A percentile compares a stretch with the other conserved stretches of the same genome.
These are phyloP conservation scores for Oxycera nigricornis DNA, from an alignment of 2,888 invertebrate genomes.

Conservation along the genomic window DNA sequence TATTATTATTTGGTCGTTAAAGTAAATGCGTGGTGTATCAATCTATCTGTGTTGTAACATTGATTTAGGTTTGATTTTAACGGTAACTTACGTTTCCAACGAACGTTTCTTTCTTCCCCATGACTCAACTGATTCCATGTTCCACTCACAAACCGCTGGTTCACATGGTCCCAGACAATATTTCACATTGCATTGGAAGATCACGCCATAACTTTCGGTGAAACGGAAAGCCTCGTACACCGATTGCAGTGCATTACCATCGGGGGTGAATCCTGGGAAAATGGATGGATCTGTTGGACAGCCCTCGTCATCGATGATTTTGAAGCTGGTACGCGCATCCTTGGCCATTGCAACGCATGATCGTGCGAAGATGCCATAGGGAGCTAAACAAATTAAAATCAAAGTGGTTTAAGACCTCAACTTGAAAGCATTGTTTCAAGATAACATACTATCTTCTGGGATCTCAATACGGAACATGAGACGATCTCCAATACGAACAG, in stretches of 20 bases:
- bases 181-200: constrained; percentile 96
- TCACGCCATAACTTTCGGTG: constrained; percentile 94
- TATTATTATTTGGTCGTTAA: too few species aligned
- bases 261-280: constrained; percentile 90
- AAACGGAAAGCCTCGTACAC: constrained; percentile 95
- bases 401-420: not conserved
- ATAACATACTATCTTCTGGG: constrained; percentile 95
- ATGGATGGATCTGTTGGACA: constrained; percentile 93
- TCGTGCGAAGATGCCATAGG: constrained; percentile 93
- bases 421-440: not conserved
- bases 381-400: constrained; percentile 70
- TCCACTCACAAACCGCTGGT: constrained; percentile 91
- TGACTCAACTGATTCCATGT: constrained; percentile 87
- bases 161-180: constrained; percentile 95
- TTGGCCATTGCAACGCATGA: constrained; percentile 97
- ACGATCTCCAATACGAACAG: constrained; percentile 92
- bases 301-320: constrained; percentile 94
- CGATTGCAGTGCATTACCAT: constrained; percentile 88
- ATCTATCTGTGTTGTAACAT: too few species aligned
- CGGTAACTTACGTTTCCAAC: constrained; percentile 57
- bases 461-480: constrained; percentile 96
- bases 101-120: constrained; percentile 91
- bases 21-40: constrained; percentile 48
- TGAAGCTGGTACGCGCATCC: constrained; percentile 94
- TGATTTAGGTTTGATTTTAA: too few species aligned